Base-by-base conservation (phyloP, 1,140 invertebrate species). In the Euglossa dilemma region DNA sequence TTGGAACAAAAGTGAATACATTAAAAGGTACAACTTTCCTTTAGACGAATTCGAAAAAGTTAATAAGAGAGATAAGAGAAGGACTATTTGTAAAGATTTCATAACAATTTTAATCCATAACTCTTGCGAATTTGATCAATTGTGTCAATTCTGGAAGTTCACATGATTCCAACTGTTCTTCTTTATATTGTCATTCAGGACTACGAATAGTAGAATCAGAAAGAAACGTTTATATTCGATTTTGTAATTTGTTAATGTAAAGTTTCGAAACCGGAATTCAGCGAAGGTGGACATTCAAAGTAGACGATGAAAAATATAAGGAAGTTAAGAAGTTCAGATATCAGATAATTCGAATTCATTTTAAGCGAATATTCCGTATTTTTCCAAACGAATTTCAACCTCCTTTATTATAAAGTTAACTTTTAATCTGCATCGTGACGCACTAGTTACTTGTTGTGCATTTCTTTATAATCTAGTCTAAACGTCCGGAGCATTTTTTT, bases 401-500 rank as follows among this genome's bases (percentile, higher is more conserved):
- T 43, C 1, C 6, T 43, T 23, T 3, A 6, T 16, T 23, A 20
- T 36, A 23, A 52, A 50, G 14, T 72, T n/a, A 20, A 16, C 52
- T 6, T 20, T 16, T n/a, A 3, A 20, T 50, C 12, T 50, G 11
- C 2, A 25, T 11, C 16, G 23, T 74, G 56, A n/a, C 18, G 7
- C 54, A 25, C 28, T 76, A 16, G 43, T 66, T 50, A 52, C 72
- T 25, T 69, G 47, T 18, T 45, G 56, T 63, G 61, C 61, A 79
- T 78, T 76, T 67, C 71, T 77, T 80, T 54, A 80, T 67, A 59
- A 72, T 84, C 83, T 84, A 84, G 78, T 84, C 83, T 81, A 74
- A 85, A 45, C 18, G 43, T 57, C 70, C 67, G 66, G 50, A n/a
- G 54, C n/a, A 28, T 54, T 61, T 71, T 36, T 84, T 83, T 73